These are phyloP conservation scores for Macquaria ambigua DNA, from an alignment of 2,113 vertebrate species.

Conservation along the genomic window DNA sequence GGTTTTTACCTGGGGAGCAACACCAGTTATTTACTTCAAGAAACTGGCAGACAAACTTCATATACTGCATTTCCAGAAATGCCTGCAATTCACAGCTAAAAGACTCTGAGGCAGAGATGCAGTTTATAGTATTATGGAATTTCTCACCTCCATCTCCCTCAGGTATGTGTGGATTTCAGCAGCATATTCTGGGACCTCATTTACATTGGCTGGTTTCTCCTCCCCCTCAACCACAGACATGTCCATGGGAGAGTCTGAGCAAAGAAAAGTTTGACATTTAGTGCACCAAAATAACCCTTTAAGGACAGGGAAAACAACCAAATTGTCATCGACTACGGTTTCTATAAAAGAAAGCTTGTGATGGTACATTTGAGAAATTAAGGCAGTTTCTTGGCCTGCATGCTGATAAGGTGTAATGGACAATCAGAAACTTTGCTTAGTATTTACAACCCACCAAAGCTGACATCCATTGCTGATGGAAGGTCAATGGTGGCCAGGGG, in stretches of 20 bases:
- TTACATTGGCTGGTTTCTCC: constrained; percentile 83
- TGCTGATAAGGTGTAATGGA: not conserved
- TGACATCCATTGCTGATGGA: constrained; percentile 86
- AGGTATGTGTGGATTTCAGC: constrained; percentile 92
- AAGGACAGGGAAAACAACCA: not conserved
- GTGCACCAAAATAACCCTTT: too few species aligned
- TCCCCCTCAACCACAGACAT: constrained; percentile 91
- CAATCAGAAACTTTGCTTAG: not conserved
- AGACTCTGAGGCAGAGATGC: not conserved
- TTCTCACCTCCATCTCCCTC: constrained; percentile 93
- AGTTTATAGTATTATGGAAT: accelerated
- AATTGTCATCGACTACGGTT: not conserved
- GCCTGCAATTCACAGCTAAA: too few species aligned
- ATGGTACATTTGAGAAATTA: too few species aligned
- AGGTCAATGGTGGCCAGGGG: constrained; percentile 88
- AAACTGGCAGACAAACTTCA: not conserved
- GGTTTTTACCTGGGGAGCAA: constrained; percentile 87
- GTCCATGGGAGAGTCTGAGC: constrained; percentile 94
- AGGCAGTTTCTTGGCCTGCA: not conserved
- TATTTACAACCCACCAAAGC: constrained; percentile 85
- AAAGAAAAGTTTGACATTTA: constrained; percentile 32
- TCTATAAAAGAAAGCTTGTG: too few species aligned
- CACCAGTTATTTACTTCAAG: not conserved
- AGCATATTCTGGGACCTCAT: constrained; percentile 90
- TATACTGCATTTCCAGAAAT: not conserved